Evolutionary conservation across 1,140 invertebrate species (phyloP).

Genomic region (Drosophila rufa): DNA sequence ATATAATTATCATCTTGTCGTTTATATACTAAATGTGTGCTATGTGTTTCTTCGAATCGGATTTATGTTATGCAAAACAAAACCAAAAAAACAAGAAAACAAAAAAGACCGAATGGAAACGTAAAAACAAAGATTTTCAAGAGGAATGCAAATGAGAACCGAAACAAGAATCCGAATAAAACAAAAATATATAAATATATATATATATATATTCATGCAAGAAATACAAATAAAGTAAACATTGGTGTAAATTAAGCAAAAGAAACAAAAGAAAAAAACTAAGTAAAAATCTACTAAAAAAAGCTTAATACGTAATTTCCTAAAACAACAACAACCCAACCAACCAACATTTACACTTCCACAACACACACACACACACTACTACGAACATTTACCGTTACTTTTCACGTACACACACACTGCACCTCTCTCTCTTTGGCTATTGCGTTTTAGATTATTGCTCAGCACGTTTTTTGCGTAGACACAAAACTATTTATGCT

Average conservation of each 20-base stretch:
- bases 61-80: slow-evolving; percentile 49
- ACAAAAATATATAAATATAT: slow-evolving; percentile 22
- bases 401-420: slow-evolving; percentile 55
- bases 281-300: slow-evolving; percentile 50
- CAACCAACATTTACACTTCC: slow-evolving; percentile 23
- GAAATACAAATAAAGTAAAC: slow-evolving; percentile 57
- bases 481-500: slow-evolving; percentile 67
- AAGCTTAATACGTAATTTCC: slow-evolving; percentile 76
- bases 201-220: slow-evolving; percentile 47
- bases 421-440: slow-evolving; percentile 52
- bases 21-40: slow-evolving; percentile 73
- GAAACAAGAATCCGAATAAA: slow-evolving; percentile 21
- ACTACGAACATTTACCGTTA: slow-evolving; percentile 54
- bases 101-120: slow-evolving; percentile 4
- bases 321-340: slow-evolving; percentile 41
- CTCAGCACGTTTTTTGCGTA: slow-evolving; percentile 73
- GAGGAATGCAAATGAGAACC: slow-evolving; percentile 20
- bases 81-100: neutral
- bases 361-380: slow-evolving; percentile 15
- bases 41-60: slow-evolving; percentile 64
- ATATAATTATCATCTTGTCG: slow-evolving; percentile 72
- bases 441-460: slow-evolving; percentile 69
- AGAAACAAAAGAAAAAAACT: slow-evolving; percentile 10
- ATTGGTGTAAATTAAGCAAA: slow-evolving; percentile 58
- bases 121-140: slow-evolving; percentile 4